Evolutionary conservation across 2,888 invertebrate genomes (phyloP).

Genomic region (Onchidella celtica): DNA sequence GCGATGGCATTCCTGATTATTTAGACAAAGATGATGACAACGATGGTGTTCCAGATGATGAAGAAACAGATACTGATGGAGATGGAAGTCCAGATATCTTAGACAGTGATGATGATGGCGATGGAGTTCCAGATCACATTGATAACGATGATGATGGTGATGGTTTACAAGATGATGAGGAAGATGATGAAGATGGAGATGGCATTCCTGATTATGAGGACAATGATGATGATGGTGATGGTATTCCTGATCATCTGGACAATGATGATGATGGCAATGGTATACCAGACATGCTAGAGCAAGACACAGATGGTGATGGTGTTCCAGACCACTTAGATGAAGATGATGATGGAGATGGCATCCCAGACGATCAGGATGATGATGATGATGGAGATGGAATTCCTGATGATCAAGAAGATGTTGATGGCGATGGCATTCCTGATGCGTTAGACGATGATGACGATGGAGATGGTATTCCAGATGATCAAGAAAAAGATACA

Average conservation of each 20-base stretch:
- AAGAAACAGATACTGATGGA: slow-evolving; percentile 66
- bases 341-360: slow-evolving; percentile 61
- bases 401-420: slow-evolving; percentile 54
- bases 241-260: slow-evolving; percentile 72
- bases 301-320: slow-evolving; percentile 62
- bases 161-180: slow-evolving; percentile 67
- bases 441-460: slow-evolving; percentile 59
- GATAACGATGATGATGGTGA: slow-evolving; percentile 67
- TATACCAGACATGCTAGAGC: slow-evolving; percentile 59
- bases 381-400: slow-evolving; percentile 69
- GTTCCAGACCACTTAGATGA: slow-evolving; percentile 63
- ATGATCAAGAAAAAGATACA: slow-evolving; percentile 63
- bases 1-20: slow-evolving; percentile 61
- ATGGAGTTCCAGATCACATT: slow-evolving; percentile 71
- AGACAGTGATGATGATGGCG: slow-evolving; percentile 66
- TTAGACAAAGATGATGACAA: slow-evolving; percentile 66
- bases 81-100: slow-evolving; percentile 68
- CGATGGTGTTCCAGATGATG: slow-evolving; percentile 67
- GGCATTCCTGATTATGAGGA: slow-evolving; percentile 61
- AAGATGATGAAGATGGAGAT: slow-evolving; percentile 69
- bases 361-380: slow-evolving; percentile 59
- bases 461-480: slow-evolving; percentile 58
- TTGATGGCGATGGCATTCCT: slow-evolving; percentile 58
- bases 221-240: slow-evolving; percentile 71
- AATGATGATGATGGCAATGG: slow-evolving; percentile 61